These are phyloP conservation scores for Vidua macroura DNA, from an alignment of 2,113 vertebrate species.

Conservation along the genomic window DNA sequence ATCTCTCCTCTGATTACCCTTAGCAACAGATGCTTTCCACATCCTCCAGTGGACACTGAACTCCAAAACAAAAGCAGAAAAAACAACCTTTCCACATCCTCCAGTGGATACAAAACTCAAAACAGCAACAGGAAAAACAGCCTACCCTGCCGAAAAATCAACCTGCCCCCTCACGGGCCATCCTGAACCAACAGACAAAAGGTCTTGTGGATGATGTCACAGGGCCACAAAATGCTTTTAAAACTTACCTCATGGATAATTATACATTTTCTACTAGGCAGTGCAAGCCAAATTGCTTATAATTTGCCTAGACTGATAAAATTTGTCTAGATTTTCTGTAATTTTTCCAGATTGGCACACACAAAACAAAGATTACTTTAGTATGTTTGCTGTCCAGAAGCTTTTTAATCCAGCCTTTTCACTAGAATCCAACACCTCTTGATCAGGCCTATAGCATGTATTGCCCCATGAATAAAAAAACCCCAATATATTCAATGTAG, in stretches of 20 bases:
- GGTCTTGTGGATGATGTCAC: not conserved
- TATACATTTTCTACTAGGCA: not conserved
- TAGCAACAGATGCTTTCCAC: not conserved
- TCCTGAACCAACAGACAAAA: not conserved
- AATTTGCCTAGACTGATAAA: not conserved
- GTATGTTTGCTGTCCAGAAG: not conserved
- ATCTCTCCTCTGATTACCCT: not conserved
- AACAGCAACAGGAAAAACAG: not conserved
- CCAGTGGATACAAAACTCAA: not conserved
- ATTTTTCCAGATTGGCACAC: not conserved
- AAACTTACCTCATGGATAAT: not conserved
- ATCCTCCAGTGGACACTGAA: not conserved
- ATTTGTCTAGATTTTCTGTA: not conserved
- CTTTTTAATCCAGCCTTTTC: not conserved
- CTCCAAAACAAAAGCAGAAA: not conserved
- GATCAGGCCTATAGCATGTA: not conserved
- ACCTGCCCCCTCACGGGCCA: fast-evolving
- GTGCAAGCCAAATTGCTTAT: not conserved
- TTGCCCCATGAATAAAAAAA: not conserved
- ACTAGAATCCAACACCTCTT: not conserved
- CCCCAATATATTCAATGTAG: not conserved
- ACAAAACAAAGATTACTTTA: not conserved
- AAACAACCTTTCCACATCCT: not conserved
- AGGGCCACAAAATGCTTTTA: not conserved
- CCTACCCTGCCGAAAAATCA: not conserved